A percentile compares a stretch with the other conserved stretches of the same genome.
Conservation (phyloP, 1,140 invertebrate species). For the Lepidurus arcticus region DNA sequence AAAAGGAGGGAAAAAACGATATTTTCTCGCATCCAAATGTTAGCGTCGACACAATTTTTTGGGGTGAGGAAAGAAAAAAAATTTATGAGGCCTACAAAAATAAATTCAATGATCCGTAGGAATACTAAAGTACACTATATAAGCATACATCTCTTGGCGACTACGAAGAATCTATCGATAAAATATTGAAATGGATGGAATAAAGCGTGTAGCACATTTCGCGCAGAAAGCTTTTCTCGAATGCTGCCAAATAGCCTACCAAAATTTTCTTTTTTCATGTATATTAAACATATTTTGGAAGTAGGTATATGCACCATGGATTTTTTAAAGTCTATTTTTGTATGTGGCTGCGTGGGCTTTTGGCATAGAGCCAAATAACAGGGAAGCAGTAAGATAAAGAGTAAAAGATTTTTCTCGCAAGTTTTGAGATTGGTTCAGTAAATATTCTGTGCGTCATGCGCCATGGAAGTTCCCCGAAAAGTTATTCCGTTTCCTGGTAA, state of each 20-base stretch:
- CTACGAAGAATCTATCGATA: neutral
- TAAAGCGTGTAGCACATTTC: neutral
- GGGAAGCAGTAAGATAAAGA: too few relatives aligned
- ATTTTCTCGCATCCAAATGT: neutral
- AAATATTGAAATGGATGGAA: neutral
- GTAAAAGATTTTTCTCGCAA: neutral
- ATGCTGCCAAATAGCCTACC: neutral
- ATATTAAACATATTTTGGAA: neutral
- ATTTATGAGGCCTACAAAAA: neutral
- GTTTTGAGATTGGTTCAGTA: slow-evolving; percentile 5
- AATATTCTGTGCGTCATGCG: neutral
- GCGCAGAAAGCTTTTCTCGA: neutral
- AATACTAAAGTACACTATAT: neutral
- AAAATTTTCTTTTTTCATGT: neutral
- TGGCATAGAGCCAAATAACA: neutral
- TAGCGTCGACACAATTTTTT: neutral
- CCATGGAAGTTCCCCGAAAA: neutral
- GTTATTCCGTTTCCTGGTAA: neutral
- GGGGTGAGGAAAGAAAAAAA: neutral
- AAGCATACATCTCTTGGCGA: neutral
- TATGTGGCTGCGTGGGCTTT: neutral
- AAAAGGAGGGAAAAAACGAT: neutral
- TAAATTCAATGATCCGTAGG: neutral
- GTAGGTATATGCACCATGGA: too few relatives aligned
- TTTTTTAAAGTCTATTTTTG: neutral